These are phyloP conservation scores for Cetoscarus ocellatus DNA, from an alignment of 2,797 vertebrate species.

Conservation along the genomic window DNA sequence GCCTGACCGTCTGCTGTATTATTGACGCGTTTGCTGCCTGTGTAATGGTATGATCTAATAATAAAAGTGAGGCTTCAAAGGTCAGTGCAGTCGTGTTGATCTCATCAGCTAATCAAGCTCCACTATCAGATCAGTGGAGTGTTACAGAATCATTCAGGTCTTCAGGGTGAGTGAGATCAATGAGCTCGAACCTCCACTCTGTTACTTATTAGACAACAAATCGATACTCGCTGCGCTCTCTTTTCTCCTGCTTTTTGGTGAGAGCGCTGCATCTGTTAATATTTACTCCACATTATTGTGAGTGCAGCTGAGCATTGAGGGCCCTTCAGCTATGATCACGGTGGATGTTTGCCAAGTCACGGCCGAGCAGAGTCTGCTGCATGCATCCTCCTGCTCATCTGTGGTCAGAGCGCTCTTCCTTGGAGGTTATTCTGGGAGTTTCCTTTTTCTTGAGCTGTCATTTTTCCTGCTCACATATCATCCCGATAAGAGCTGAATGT, in stretches of 20 bases:
- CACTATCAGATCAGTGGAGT: slow-evolving; percentile 5
- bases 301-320: slow-evolving; percentile 35
- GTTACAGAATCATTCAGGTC: slow-evolving; percentile 35
- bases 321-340: slow-evolving; percentile 22
- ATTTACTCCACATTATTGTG: slow-evolving; percentile 34
- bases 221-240: slow-evolving; percentile 18
- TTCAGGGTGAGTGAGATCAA: slow-evolving; percentile 47
- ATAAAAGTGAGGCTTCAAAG: slow-evolving; percentile 30
- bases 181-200: slow-evolving; percentile 50
- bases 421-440: slow-evolving; percentile 57
- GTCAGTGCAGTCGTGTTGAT: slow-evolving; percentile 28
- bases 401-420: slow-evolving; percentile 60
- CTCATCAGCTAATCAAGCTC: slow-evolving; percentile 33
- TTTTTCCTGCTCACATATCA: slow-evolving; percentile 4
- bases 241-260: slow-evolving; percentile 8
- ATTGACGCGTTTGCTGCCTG: background rate
- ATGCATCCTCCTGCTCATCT: slow-evolving; percentile 24
- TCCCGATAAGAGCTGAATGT: slow-evolving; percentile 6
- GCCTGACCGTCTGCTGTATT: background rate
- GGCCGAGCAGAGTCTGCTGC: background rate
- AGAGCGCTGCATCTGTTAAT: slow-evolving; percentile 48
- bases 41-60: slow-evolving; percentile 6
- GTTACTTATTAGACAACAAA: slow-evolving; percentile 71
- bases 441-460: slow-evolving; percentile 44
- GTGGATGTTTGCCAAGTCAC: slow-evolving; percentile 12